A percentile compares a stretch with the other conserved stretches of the same genome.
Evolutionary conservation across 1,140 invertebrate species (phyloP).

Genomic region (Trachymyrmex cornetzi): DNA sequence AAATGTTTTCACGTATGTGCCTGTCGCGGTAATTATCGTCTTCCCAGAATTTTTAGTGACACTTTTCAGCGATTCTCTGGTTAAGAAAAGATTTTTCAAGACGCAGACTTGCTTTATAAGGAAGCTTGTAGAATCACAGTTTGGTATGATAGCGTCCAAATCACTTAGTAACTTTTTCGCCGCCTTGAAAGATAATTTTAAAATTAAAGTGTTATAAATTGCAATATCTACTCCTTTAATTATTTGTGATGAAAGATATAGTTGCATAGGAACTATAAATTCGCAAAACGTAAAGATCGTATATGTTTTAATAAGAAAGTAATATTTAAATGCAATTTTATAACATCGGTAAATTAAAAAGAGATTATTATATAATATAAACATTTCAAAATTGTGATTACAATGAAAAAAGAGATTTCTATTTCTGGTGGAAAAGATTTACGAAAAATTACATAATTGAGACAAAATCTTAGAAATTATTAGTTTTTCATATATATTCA

Average conservation of each 20-base stretch:
- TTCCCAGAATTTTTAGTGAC: not conserved
- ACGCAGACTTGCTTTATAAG: slow-evolving; percentile 20
- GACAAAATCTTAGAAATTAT: too few relatives aligned
- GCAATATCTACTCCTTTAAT: not conserved
- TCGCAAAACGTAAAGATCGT: not conserved
- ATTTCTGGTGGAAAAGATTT: too few relatives aligned
- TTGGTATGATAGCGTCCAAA: slow-evolving; percentile 5
- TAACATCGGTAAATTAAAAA: too few relatives aligned
- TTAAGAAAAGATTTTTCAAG: not conserved
- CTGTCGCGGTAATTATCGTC: not conserved
- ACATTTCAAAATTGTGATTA: too few relatives aligned
- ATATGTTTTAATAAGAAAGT: too few relatives aligned
- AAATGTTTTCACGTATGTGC: not conserved
- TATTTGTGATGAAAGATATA: not conserved
- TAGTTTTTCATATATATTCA: too few relatives aligned
- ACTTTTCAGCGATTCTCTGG: not conserved
- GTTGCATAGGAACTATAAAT: not conserved
- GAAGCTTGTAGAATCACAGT: not conserved
- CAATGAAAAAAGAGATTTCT: not conserved
- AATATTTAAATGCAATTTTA: too few relatives aligned
- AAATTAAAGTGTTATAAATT: not conserved
- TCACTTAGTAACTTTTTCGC: not conserved
- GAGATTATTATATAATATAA: too few relatives aligned
- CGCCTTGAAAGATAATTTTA: not conserved
- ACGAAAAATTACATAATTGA: too few relatives aligned